Evolutionary conservation across 2,113 vertebrate species (phyloP).

Genomic region (Chloropsis cyanopogon): DNA sequence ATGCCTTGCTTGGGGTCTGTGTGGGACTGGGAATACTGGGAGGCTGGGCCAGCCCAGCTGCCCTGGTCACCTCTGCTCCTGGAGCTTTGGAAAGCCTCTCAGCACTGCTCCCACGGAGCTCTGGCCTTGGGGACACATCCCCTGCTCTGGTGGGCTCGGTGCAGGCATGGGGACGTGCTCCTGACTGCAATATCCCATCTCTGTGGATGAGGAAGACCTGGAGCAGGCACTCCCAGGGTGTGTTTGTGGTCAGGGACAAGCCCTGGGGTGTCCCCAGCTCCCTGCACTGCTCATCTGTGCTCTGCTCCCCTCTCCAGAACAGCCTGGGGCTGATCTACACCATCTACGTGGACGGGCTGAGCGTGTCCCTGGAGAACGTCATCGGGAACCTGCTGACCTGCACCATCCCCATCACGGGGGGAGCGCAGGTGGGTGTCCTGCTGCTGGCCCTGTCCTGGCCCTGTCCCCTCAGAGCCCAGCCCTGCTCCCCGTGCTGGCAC

Average conservation of each 20-base stretch:
- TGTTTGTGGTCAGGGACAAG: no score
- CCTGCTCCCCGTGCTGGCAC: background rate
- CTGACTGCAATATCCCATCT: background rate
- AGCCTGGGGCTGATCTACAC: conserved; percentile 93
- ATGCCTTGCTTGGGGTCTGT: background rate
- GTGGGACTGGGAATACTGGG: background rate
- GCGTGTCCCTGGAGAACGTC: conserved; percentile 86
- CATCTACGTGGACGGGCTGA: conserved; percentile 86
- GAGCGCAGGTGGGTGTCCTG: conserved; percentile 85
- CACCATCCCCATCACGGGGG: conserved; percentile 87
- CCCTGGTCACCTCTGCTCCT: background rate
- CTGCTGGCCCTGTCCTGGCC: background rate
- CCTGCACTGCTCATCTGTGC: background rate
- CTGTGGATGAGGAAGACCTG: rapidly evolving
- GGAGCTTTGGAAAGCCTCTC: background rate
- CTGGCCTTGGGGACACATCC: background rate
- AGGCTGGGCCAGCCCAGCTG: background rate
- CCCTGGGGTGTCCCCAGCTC: background rate
- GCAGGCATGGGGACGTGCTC: background rate
- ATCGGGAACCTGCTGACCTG: conserved; percentile 93
- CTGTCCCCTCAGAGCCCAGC: background rate
- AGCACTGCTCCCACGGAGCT: rapidly evolving
- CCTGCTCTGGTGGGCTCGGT: rapidly evolving
- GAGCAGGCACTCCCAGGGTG: background rate
- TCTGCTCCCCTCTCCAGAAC: conserved; percentile 78